phyloP scores from a whole-genome alignment of 35 echinoderm and acorn worm genomes.

The Lytechinus variegatus region DNA sequence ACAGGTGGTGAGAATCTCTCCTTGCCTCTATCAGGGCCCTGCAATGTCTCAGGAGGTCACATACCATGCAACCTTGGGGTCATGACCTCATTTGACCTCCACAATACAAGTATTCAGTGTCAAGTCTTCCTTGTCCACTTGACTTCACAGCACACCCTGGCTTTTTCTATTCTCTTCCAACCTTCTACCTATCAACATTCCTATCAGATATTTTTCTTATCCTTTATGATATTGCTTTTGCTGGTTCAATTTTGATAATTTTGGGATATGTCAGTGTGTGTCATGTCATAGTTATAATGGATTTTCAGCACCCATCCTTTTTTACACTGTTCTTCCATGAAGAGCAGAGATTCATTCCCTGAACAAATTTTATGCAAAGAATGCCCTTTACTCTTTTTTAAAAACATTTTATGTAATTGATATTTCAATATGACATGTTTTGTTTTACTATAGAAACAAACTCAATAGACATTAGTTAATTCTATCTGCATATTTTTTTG shows the following conservation, averaged over 20 bases:
- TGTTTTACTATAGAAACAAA: too few relatives aligned
- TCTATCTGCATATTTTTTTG: too few relatives aligned
- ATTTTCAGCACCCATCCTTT: too few relatives aligned
- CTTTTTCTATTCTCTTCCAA: not conserved
- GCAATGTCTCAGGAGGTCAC: not conserved
- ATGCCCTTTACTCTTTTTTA: too few relatives aligned
- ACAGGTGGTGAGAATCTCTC: not conserved
- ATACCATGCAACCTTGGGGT: constrained; percentile 25
- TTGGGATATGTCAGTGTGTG: not conserved
- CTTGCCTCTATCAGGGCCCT: not conserved
- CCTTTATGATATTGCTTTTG: not conserved
- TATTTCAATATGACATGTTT: too few relatives aligned
- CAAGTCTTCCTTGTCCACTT: not conserved
- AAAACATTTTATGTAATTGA: too few relatives aligned
- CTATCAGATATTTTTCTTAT: not conserved
- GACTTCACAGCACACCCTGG: not conserved
- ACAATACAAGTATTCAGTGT: not conserved
- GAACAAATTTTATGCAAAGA: too few relatives aligned
- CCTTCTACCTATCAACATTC: not conserved
- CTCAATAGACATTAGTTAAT: too few relatives aligned
- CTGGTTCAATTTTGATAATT: not conserved
- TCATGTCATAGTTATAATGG: not conserved
- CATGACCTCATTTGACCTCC: constrained; percentile 20
- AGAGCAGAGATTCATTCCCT: too few relatives aligned
- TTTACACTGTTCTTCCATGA: too few relatives aligned